A percentile compares a stretch with the other conserved stretches of the same genome.
Evolutionary conservation across 2,113 vertebrate species (phyloP).

Genomic region (Menidia beryllina): DNA sequence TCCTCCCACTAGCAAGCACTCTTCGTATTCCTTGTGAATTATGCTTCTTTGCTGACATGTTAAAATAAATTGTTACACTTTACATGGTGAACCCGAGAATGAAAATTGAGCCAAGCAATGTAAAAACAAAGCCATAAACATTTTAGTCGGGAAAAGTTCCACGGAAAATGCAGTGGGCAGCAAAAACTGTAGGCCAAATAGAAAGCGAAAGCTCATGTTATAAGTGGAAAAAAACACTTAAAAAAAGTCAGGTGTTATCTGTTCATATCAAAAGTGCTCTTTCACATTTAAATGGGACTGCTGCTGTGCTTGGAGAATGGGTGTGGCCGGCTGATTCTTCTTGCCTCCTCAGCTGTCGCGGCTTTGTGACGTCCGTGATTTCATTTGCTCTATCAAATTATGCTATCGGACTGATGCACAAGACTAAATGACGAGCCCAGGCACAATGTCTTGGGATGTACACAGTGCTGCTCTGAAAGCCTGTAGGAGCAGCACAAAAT

Average conservation of each 20-base stretch:
- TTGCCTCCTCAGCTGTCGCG: conserved; percentile 70
- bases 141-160: conserved; percentile 64
- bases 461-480: conserved; percentile 24
- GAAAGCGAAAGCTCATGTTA: conserved; percentile 51
- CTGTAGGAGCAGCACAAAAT: conserved; percentile 62
- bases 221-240: conserved; percentile 40
- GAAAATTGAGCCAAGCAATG: conserved; percentile 54
- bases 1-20: conserved; percentile 68
- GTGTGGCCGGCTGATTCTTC: conserved; percentile 71
- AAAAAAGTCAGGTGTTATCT: conserved; percentile 69
- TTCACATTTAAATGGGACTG: conserved; percentile 76
- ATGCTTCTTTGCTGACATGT: conserved; percentile 63
- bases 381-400: conserved; percentile 61
- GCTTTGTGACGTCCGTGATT: conserved; percentile 66
- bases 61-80: conserved; percentile 63
- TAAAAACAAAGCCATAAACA: conserved; percentile 29
- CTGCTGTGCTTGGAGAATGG: conserved; percentile 61
- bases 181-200: conserved; percentile 36
- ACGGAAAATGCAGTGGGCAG: conserved; percentile 42
- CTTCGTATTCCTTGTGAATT: conserved; percentile 66
- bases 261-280: conserved; percentile 69
- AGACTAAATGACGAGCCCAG: conserved; percentile 43
- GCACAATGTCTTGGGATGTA: conserved; percentile 36
- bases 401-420: conserved; percentile 46
- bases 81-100: conserved; percentile 56